Evolutionary conservation across 2,797 vertebrate genomes (phyloP).

Genomic region (Tangara arthus): DNA sequence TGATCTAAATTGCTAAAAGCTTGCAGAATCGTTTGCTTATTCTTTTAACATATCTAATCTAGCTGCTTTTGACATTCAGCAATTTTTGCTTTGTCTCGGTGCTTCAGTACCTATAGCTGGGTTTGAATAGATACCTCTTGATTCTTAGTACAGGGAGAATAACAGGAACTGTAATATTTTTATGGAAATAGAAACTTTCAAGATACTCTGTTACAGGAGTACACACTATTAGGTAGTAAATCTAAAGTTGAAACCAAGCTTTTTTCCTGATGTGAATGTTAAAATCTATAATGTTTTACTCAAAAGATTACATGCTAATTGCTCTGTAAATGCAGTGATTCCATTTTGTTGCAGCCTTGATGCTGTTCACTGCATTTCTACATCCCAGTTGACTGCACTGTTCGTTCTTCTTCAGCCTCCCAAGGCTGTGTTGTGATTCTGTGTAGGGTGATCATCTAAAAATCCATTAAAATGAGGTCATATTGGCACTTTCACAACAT

Average conservation of each 20-base stretch:
- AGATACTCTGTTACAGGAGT: not conserved
- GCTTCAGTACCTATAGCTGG: not conserved
- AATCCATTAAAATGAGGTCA: not conserved
- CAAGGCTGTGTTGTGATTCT: not conserved
- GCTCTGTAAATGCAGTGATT: not conserved
- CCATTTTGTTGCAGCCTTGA: not conserved
- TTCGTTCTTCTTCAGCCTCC: not conserved
- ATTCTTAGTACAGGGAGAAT: not conserved
- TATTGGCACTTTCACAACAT: not conserved
- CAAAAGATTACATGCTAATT: not conserved
- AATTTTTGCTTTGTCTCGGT: not conserved
- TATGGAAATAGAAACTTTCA: not conserved
- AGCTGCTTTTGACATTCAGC: not conserved
- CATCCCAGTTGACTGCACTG: rapidly evolving
- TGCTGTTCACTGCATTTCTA: not conserved
- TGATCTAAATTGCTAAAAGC: not conserved
- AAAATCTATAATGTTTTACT: not conserved
- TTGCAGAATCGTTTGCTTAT: not conserved
- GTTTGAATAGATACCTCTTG: not conserved
- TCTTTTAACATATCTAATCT: not conserved
- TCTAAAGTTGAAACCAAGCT: not conserved
- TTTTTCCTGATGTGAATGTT: not conserved
- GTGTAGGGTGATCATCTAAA: not conserved
- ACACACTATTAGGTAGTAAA: not conserved
- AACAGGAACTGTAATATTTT: not conserved